A percentile compares a stretch with the other conserved stretches of the same genome.
Evolutionary conservation across 2,888 invertebrate species (phyloP).

Genomic region (Leptura quadrifasciata): DNA sequence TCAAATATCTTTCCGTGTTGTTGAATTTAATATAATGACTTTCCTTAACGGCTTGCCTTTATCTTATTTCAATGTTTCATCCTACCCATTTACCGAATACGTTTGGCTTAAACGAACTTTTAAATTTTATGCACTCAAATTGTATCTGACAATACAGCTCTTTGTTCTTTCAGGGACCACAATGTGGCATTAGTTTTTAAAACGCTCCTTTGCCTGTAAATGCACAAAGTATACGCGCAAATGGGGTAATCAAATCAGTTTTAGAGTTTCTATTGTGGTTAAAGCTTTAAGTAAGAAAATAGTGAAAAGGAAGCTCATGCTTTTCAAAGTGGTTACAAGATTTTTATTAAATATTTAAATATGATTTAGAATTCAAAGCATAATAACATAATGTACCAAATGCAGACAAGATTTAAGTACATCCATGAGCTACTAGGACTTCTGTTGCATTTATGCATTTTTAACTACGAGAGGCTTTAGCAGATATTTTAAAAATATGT

Average conservation of each 20-base stretch:
- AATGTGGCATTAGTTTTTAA: conserved; percentile 35
- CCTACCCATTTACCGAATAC: conserved; percentile 35
- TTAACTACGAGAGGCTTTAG: no score
- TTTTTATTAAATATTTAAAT: not conserved
- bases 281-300: not conserved
- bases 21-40: conserved; percentile 23
- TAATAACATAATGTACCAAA: not conserved
- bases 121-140: conserved; percentile 44
- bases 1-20: not conserved
- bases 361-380: not conserved
- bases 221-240: conserved; percentile 21
- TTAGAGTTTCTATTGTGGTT: conserved; percentile 13
- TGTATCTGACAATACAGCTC: conserved; percentile 43
- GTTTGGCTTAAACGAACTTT: conserved; percentile 39
- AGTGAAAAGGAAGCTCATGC: conserved; percentile 7
- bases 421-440: not conserved
- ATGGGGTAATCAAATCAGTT: conserved; percentile 31
- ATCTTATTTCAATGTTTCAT: conserved; percentile 31
- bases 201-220: conserved; percentile 25
- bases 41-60: conserved; percentile 18
- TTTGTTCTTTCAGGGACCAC: conserved; percentile 32
- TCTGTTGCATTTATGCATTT: no score
- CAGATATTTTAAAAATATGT: no score
- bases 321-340: not conserved
- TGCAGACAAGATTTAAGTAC: not conserved